Evolutionary conservation across 2,797 vertebrate species (phyloP).

Genomic region (Meda fulgida): DNA sequence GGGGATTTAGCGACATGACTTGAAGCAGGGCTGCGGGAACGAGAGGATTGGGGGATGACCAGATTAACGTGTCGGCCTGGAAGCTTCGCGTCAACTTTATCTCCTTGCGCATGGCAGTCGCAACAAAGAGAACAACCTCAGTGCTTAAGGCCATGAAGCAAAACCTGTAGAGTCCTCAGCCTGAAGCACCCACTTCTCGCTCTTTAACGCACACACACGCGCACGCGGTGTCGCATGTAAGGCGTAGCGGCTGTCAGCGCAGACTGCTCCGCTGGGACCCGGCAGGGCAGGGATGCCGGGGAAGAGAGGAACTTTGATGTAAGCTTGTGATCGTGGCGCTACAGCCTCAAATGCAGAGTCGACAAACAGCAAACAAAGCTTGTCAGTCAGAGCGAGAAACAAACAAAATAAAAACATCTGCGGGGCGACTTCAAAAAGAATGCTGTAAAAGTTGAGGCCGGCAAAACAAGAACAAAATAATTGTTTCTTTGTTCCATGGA

Average conservation of each 20-base stretch:
- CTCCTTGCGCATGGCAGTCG: conserved; percentile 67
- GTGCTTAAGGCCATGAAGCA: conserved; percentile 66
- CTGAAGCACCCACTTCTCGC: conserved; percentile 47
- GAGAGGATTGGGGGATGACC: conserved; percentile 64
- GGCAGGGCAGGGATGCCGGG: conserved; percentile 63
- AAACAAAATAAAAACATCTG: conserved; percentile 60
- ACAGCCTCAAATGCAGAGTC: conserved; percentile 65
- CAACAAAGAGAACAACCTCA: conserved; percentile 70
- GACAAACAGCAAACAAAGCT: conserved; percentile 69
- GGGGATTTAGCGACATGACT: conserved; percentile 68
- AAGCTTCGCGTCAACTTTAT: conserved; percentile 68
- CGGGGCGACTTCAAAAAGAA: conserved; percentile 61
- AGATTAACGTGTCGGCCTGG: conserved; percentile 67
- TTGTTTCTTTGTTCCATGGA: conserved; percentile 64
- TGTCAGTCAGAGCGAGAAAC: conserved; percentile 66
- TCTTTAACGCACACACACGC: conserved; percentile 26
- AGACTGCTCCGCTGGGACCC: conserved; percentile 65
- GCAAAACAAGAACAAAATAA: conserved; percentile 60
- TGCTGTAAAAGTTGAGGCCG: conserved; percentile 59
- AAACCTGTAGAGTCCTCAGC: conserved; percentile 68
- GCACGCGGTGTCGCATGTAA: conserved; percentile 60
- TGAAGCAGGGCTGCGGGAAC: conserved; percentile 62
- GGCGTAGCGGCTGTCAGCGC: conserved; percentile 62
- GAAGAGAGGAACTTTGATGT: conserved; percentile 68
- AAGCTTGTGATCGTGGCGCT: conserved; percentile 66